phyloP scores from a whole-genome alignment of 2,888 invertebrate species.

The Teleiodes luculella region DNA sequence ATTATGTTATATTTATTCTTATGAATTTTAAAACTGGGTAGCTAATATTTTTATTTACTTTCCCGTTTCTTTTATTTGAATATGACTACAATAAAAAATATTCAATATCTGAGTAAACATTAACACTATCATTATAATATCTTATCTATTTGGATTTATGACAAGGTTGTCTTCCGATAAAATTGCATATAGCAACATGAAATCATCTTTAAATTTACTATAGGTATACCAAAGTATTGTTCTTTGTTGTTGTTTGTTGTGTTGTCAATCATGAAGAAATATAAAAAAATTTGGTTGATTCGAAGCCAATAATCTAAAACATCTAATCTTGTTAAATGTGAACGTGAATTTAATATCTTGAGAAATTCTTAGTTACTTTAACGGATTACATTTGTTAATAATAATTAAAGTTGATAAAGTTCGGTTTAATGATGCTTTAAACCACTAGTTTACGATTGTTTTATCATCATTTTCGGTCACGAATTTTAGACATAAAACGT shows the following conservation, averaged over 20 bases:
- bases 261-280: too few relatives aligned
- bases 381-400: not conserved
- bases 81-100: conserved; percentile 14
- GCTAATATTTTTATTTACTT: too few relatives aligned
- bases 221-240: too few relatives aligned
- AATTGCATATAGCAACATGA: conserved; percentile 30
- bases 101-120: conserved; percentile 15
- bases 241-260: too few relatives aligned
- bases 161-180: conserved; percentile 34
- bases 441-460: not conserved
- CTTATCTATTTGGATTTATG: conserved; percentile 17
- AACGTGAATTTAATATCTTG: too few relatives aligned
- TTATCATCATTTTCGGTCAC: conserved; percentile 3
- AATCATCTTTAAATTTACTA: not conserved
- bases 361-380: too few relatives aligned
- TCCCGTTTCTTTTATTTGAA: not conserved
- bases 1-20: too few relatives aligned
- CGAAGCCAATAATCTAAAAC: too few relatives aligned
- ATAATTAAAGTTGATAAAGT: not conserved
- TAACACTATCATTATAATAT: conserved; percentile 11
- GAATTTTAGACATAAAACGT: conserved; percentile 8
- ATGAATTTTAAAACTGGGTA: too few relatives aligned
- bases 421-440: not conserved
- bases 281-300: too few relatives aligned
- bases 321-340: too few relatives aligned